Conservation (phyloP, 1,140 invertebrate species). For the Hyles vespertilio region DNA sequence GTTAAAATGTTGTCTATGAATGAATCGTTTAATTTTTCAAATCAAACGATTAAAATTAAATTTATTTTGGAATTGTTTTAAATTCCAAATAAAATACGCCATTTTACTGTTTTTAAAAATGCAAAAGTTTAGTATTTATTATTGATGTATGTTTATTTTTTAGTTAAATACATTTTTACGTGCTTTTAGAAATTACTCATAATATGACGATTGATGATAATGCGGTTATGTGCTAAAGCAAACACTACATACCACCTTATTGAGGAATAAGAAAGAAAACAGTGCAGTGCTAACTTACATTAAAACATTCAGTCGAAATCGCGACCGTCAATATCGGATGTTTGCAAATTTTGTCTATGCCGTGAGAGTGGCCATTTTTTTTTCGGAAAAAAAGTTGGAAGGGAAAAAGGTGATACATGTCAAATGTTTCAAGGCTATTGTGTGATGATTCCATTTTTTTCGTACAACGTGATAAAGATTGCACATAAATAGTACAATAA, state of each 20-base stretch:
- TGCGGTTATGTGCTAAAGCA: too few relatives aligned
- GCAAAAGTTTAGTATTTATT: too few relatives aligned
- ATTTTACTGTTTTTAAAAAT: too few relatives aligned
- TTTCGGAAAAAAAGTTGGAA: constrained; percentile 59
- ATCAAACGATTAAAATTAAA: too few relatives aligned
- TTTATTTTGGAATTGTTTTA: too few relatives aligned
- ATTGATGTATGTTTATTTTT: too few relatives aligned
- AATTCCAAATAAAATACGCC: too few relatives aligned
- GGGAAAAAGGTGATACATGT: constrained; percentile 69
- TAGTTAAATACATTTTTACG: too few relatives aligned
- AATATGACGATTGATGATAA: too few relatives aligned
- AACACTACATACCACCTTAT: too few relatives aligned
- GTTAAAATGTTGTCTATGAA: constrained; percentile 21
- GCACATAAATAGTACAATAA: constrained; percentile 42
- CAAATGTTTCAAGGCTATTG: constrained; percentile 72
- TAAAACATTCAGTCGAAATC: constrained; percentile 4
- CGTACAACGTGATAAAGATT: constrained; percentile 59
- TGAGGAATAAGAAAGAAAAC: too few relatives aligned
- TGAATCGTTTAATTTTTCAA: not conserved
- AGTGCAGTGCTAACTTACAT: not conserved
- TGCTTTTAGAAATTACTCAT: too few relatives aligned
- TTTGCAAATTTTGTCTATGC: constrained; percentile 28
- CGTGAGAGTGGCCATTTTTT: constrained; percentile 52
- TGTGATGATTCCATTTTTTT: constrained; percentile 68
- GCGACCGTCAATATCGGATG: constrained; percentile 21